These are phyloP conservation scores for Mercenaria mercenaria DNA, from an alignment of 1,140 invertebrate genomes.

Conservation along the genomic window DNA sequence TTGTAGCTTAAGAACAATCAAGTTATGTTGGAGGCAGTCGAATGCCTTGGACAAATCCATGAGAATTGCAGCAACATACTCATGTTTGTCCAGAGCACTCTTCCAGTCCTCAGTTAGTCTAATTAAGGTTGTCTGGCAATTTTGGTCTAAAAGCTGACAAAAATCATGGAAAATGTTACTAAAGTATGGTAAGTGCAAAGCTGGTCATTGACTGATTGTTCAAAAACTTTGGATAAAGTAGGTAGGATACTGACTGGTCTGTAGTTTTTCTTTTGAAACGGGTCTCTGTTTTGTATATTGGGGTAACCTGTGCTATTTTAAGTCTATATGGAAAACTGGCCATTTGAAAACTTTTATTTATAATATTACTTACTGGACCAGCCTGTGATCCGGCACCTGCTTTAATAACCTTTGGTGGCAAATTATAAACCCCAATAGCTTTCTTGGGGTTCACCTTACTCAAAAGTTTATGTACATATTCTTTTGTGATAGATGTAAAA, in stretches of 20 bases:
- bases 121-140: not conserved
- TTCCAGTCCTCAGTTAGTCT: not conserved
- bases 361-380: not conserved
- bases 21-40: no score
- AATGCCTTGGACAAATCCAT: not conserved
- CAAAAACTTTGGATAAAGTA: slow-evolving; percentile 12
- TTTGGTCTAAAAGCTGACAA: slow-evolving; percentile 23
- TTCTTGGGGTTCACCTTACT: not conserved
- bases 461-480: slow-evolving; percentile 1
- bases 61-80: not conserved
- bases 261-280: slow-evolving; percentile 9
- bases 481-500: not conserved
- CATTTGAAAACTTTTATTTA: slow-evolving; percentile 1
- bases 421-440: not conserved
- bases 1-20: not conserved
- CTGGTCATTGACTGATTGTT: not conserved
- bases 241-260: slow-evolving; percentile 3
- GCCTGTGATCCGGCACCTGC: not conserved
- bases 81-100: not conserved
- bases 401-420: slow-evolving; percentile 42
- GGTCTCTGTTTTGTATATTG: slow-evolving; percentile 25
- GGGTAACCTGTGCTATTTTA: slow-evolving; percentile 14
- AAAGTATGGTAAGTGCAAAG: slow-evolving; percentile 3
- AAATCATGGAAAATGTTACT: not conserved
- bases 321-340: not conserved